Evolutionary conservation across 1,140 invertebrate genomes (phyloP).

Genomic region (Propsilocerus akamusi): DNA sequence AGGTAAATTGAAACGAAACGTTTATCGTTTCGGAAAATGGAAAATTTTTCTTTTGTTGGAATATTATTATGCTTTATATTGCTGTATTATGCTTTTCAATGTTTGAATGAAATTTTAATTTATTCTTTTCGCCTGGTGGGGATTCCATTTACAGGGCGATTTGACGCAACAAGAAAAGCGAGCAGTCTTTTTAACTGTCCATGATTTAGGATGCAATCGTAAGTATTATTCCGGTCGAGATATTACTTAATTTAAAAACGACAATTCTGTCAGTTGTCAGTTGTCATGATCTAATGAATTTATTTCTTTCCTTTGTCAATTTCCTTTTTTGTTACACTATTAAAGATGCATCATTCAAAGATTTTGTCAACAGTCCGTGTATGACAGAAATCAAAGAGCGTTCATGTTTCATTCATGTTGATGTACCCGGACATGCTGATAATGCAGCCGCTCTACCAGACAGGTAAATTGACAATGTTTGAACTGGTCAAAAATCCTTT

Average conservation of each 20-base stretch:
- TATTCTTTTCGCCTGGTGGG: too few species aligned
- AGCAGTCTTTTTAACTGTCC: slow-evolving; percentile 71
- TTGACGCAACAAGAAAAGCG: slow-evolving; percentile 54
- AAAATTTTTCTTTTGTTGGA: neutral
- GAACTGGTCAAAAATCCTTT: too few species aligned
- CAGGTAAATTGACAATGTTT: slow-evolving; percentile 30
- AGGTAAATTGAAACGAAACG: too few species aligned
- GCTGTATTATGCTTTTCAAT: neutral
- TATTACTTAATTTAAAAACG: neutral
- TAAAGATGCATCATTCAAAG: slow-evolving; percentile 51
- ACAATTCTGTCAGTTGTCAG: too few species aligned
- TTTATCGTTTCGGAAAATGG: too few species aligned
- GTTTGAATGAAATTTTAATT: slow-evolving; percentile 4
- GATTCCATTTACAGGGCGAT: slow-evolving; percentile 48
- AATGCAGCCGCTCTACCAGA: slow-evolving; percentile 47
- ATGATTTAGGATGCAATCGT: slow-evolving; percentile 82
- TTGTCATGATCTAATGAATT: too few species aligned
- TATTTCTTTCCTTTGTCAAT: neutral
- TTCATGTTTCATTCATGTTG: slow-evolving; percentile 75
- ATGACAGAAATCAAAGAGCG: slow-evolving; percentile 72
- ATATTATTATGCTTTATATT: neutral
- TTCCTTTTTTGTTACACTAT: slow-evolving; percentile 4
- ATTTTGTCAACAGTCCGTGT: slow-evolving; percentile 57
- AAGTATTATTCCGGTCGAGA: slow-evolving; percentile 27
- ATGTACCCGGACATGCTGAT: slow-evolving; percentile 76